Base-by-base conservation (phyloP, 2,888 invertebrate genomes). In the Mesorhabditis belari region DNA sequence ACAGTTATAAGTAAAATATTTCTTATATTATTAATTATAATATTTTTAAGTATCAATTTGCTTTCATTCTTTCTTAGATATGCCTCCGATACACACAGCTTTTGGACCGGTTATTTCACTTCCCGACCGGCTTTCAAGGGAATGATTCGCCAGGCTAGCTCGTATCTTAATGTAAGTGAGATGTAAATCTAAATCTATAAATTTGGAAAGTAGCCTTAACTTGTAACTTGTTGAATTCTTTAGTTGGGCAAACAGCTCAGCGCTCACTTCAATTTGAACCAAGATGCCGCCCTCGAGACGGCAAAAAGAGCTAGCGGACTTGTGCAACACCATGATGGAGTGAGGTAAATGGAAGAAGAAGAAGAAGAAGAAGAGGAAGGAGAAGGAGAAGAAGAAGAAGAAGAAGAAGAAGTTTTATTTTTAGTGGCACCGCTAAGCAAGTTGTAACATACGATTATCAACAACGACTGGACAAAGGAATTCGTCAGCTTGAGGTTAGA, bases 321-420 rank as follows among this genome's bases (percentile, higher is more conserved):
- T 3, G 76, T 81, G 12, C 93, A 94, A 80, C 94, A 95, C 80
- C 94, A 95, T 79, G 93, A 95, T 81, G 91, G 89, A 0, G 87
- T 94, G 1, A 90, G 91, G 0, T 83, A 63, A 67, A 77, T 59
- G 3, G 24, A 24, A 35, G 44, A n/a, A n/a, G 12, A n/a, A n/a
- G n/a, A n/a, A n/a, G n/a, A n/a, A n/a, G n/a, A n/a, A n/a, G n/a
- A n/a, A n/a, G n/a, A n/a, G n/a, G n/a, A n/a, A n/a, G n/a, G n/a
- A n/a, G n/a, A n/a, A n/a, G n/a, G n/a, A n/a, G n/a, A n/a, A n/a
- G n/a, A n/a, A n/a, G n/a, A n/a, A n/a, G n/a, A n/a, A n/a, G n/a
- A n/a, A n/a, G n/a, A n/a, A n/a, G n/a, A n/a, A n/a, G n/a, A n/a
- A n/a, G n/a, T n/a, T n/a, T n/a, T n/a, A 35, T 17, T 69, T 80